phyloP scores from a whole-genome alignment of 2,888 invertebrate species.

The Cecidostiba fungosa region DNA sequence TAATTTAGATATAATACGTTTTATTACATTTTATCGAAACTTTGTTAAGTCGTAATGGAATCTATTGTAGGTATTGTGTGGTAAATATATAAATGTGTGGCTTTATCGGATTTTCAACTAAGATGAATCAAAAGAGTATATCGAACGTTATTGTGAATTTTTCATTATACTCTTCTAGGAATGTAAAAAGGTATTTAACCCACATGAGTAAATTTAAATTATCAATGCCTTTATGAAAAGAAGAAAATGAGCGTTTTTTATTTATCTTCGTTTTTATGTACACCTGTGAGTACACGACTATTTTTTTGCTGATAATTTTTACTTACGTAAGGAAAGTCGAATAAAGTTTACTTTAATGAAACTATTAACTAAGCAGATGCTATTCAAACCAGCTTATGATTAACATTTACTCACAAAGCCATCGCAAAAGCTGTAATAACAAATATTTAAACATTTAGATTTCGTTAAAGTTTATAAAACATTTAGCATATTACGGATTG shows the following conservation, averaged over 20 bases:
- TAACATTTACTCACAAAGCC: neutral
- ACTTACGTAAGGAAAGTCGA: constrained; percentile 14
- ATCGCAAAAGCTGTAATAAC: neutral
- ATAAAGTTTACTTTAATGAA: constrained; percentile 17
- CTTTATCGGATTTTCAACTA: too few species aligned
- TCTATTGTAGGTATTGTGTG: too few species aligned
- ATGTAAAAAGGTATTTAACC: neutral
- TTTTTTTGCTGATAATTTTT: neutral
- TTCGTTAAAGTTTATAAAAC: neutral
- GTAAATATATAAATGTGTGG: too few species aligned
- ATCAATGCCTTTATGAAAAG: neutral
- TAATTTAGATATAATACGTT: too few species aligned
- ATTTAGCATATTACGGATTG: too few species aligned
- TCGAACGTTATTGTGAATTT: neutral
- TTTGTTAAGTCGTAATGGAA: too few species aligned
- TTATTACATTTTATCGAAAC: too few species aligned
- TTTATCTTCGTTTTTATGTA: neutral
- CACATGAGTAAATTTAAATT: neutral
- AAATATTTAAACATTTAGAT: neutral
- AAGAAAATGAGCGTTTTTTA: neutral
- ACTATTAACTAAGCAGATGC: neutral
- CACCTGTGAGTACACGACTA: neutral
- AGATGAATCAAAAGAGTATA: too few species aligned
- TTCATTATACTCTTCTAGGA: neutral
- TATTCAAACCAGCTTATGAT: constrained; percentile 10